Evolutionary conservation across 1,140 invertebrate species (phyloP).

Genomic region (Triops cancriformis): DNA sequence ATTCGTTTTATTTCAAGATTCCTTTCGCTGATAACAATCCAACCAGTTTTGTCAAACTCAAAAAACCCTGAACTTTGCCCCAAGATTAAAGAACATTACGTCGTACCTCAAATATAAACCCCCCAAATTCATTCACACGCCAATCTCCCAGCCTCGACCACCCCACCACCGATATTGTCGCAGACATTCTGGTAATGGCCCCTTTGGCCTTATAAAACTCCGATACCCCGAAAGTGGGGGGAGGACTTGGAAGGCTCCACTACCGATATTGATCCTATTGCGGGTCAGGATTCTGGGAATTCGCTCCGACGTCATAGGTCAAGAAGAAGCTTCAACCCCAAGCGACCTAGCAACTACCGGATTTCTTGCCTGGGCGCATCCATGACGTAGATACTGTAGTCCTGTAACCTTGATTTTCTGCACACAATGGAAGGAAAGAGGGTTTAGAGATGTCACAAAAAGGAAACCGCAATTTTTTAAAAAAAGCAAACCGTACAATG

Average conservation of each 20-base stretch:
- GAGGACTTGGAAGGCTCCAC: neutral
- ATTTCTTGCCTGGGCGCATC: neutral
- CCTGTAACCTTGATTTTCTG: neutral
- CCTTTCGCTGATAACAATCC: neutral
- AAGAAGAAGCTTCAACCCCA: neutral
- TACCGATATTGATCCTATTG: constrained; percentile 5
- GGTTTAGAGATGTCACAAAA: too few species aligned
- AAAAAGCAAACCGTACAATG: neutral
- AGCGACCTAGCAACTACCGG: neutral
- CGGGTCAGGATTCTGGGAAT: neutral
- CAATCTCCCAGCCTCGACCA: too few species aligned
- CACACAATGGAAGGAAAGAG: too few species aligned
- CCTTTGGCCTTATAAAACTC: neutral
- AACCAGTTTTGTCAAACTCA: too few species aligned
- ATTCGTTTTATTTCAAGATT: too few species aligned
- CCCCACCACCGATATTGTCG: too few species aligned
- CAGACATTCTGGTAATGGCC: neutral
- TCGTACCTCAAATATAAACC: too few species aligned
- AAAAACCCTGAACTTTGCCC: neutral
- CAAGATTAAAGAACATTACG: neutral
- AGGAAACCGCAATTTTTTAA: neutral
- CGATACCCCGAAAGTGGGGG: neutral
- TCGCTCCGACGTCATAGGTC: constrained; percentile 4
- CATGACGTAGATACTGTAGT: neutral
- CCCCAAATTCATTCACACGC: too few species aligned